Evolutionary conservation across 2,888 invertebrate genomes (phyloP).

Genomic region (Frankliniella intonsa): DNA sequence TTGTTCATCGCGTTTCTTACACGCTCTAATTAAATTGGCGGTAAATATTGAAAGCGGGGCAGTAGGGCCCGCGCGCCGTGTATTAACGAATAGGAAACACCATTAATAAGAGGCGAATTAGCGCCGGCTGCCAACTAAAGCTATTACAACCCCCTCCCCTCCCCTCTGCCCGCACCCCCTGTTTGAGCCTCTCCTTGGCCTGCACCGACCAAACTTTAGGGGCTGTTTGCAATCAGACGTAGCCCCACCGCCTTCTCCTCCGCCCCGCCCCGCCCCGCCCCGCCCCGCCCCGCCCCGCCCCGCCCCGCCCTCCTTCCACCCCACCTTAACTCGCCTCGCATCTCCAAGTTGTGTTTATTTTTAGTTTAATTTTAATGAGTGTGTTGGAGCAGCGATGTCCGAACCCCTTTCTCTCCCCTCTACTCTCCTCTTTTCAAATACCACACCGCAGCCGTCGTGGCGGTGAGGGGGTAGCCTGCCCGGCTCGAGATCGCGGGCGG

Average conservation of each 20-base stretch:
- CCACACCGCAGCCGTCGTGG: no score
- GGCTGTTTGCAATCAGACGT: not conserved
- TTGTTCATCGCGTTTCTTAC: not conserved
- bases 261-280: not conserved
- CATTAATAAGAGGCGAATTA: constrained; percentile 25
- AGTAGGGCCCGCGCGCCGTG: not conserved
- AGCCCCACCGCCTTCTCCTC: not conserved
- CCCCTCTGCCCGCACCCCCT: not conserved
- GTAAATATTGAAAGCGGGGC: constrained; percentile 14
- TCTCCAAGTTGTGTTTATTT: not conserved
- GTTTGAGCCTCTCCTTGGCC: not conserved
- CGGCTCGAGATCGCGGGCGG: no score
- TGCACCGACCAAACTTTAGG: not conserved
- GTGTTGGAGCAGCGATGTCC: not conserved
- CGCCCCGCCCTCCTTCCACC: not conserved
- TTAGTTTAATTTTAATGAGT: not conserved
- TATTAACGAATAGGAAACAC: constrained; percentile 7
- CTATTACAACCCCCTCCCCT: constrained; percentile 9
- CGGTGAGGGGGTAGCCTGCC: no score
- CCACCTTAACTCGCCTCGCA: not conserved
- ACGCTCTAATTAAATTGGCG: constrained; percentile 5
- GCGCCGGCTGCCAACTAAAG: constrained; percentile 16
- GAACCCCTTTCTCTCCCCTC: no score
- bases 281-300: not conserved
- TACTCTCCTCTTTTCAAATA: no score